Base-by-base conservation (phyloP, 2,888 invertebrate species). In the Prosopocoilus inquinatus region DNA sequence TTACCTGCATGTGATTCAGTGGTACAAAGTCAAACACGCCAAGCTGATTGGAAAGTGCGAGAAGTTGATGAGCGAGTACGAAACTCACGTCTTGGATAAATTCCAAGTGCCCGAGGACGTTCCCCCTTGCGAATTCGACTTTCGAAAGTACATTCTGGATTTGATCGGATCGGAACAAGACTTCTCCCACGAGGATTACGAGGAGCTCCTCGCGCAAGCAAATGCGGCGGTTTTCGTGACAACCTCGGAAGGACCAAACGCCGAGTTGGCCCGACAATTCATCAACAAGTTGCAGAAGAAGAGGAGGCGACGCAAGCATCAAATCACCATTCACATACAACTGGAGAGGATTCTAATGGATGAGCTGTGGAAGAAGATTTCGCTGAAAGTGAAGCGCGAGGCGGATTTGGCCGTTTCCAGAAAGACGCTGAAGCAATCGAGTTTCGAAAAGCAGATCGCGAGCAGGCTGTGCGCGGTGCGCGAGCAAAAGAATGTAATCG, bases 381-480 rank as follows among this genome's bases (percentile, higher is more conserved):
- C 20, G 63, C 71, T 82, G 1, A 75, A 81, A 68, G 75, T 78
- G 20, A 77, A 75, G 0, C 74, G 73, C 50, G 67, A 67, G 47
- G 60, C 63, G 33, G 82, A 84, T 59, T 73, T 75, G 41, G 75
- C 79, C 9, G 73, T 86, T 9, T 80, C 82, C 0, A 78, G 78
- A 53, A 84, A 82, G 64, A 79, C 86, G 3, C 72, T 85, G 70
- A 82, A 83, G 65, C 79, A 86, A 57, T 84, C 86, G 0, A 78
- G 81, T 43, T 86, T 83, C 70, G 88, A 88, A 67, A 87, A 86
- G 69, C 83, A 84, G 72, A 83, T 87, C 77, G 79, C 82, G 45
- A 81, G 81, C 35, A 84, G 85, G 74, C 75, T 87, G 55, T 81
- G 82, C 72, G 84, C 85, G 70, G 80, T 85, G 0, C 81, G 84